These are phyloP conservation scores for Melipona quadrifasciata DNA, from an alignment of 1,140 invertebrate genomes.

Conservation along the genomic window DNA sequence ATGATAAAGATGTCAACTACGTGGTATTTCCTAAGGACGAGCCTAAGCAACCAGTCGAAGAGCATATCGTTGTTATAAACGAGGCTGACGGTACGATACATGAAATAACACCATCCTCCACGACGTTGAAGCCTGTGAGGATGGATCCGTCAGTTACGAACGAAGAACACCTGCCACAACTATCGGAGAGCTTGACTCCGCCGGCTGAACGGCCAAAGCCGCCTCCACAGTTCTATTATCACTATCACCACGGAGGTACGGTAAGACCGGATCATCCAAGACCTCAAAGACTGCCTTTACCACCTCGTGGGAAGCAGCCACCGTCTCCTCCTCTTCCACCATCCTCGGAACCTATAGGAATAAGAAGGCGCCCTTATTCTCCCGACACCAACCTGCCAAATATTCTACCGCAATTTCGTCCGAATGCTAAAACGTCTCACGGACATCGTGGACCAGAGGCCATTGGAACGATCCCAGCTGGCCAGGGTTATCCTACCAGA, in stretches of 20 bases:
- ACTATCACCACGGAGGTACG: slow-evolving; percentile 58
- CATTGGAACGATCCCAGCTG: slow-evolving; percentile 76
- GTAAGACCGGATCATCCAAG: slow-evolving; percentile 54
- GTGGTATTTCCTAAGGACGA: slow-evolving; percentile 58
- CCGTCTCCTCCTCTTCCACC: slow-evolving; percentile 39
- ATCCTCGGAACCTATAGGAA: slow-evolving; percentile 69
- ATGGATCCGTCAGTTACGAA: slow-evolving; percentile 52
- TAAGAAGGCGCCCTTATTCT: slow-evolving; percentile 77
- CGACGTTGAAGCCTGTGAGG: slow-evolving; percentile 22
- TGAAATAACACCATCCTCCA: slow-evolving; percentile 51
- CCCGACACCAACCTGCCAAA: slow-evolving; percentile 83
- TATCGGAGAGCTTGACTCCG: slow-evolving; percentile 76
- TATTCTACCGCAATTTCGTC: slow-evolving; percentile 87
- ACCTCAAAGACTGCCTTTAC: slow-evolving; percentile 70
- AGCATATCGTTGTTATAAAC: slow-evolving; percentile 76
- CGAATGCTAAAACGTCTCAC: slow-evolving; percentile 84
- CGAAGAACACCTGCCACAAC: slow-evolving; percentile 63
- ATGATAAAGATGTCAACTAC: slow-evolving; percentile 58
- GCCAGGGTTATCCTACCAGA: slow-evolving; percentile 57
- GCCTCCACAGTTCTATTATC: slow-evolving; percentile 70
- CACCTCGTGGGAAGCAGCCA: slow-evolving; percentile 65
- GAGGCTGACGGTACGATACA: slow-evolving; percentile 73
- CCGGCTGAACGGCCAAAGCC: slow-evolving; percentile 72
- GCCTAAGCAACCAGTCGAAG: slow-evolving; percentile 66
- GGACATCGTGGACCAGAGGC: slow-evolving; percentile 79